Percentiles rank a stretch among this genome's conserved stretches.
Conservation (phyloP, 2,888 invertebrate species). For the Heliconius aoede region DNA sequence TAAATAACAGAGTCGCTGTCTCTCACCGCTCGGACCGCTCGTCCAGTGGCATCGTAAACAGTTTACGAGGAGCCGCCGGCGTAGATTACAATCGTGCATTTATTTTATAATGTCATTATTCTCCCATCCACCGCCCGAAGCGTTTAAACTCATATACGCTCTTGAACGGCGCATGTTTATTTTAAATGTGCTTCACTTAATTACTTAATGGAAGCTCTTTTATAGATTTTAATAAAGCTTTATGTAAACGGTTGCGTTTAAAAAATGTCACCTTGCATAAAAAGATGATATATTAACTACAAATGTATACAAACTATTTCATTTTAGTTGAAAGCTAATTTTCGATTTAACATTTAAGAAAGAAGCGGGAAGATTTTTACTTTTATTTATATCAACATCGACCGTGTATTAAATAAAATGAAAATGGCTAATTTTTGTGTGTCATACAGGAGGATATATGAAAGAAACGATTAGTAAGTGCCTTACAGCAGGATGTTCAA, state of each 20-base stretch:
- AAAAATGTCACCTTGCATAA: neutral
- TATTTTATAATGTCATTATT: slow-evolving; percentile 79
- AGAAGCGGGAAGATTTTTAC: too few relatives aligned
- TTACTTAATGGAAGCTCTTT: slow-evolving; percentile 12
- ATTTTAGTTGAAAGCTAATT: neutral
- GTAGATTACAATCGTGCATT: slow-evolving; percentile 81
- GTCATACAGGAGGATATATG: too few relatives aligned
- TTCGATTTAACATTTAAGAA: too few relatives aligned
- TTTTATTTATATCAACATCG: too few relatives aligned
- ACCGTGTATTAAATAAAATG: too few relatives aligned
- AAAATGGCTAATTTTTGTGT: too few relatives aligned
- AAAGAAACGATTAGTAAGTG: too few relatives aligned
- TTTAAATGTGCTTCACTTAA: slow-evolving; percentile 12
- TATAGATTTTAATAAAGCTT: neutral
- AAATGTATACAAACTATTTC: neutral
- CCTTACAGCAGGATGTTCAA: neutral
- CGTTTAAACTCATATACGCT: slow-evolving; percentile 45
- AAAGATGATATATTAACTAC: too few relatives aligned
- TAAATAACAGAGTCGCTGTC: slow-evolving; percentile 15
- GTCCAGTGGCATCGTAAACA: slow-evolving; percentile 67
- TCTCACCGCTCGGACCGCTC: slow-evolving; percentile 5
- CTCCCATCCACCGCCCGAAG: slow-evolving; percentile 63
- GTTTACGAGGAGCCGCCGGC: slow-evolving; percentile 75
- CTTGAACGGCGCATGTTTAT: slow-evolving; percentile 16
- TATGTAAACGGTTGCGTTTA: neutral